Percentiles rank a stretch among this genome's conserved stretches.
phyloP scores from a whole-genome alignment of 2,113 vertebrate genomes.

The Caretta caretta region DNA sequence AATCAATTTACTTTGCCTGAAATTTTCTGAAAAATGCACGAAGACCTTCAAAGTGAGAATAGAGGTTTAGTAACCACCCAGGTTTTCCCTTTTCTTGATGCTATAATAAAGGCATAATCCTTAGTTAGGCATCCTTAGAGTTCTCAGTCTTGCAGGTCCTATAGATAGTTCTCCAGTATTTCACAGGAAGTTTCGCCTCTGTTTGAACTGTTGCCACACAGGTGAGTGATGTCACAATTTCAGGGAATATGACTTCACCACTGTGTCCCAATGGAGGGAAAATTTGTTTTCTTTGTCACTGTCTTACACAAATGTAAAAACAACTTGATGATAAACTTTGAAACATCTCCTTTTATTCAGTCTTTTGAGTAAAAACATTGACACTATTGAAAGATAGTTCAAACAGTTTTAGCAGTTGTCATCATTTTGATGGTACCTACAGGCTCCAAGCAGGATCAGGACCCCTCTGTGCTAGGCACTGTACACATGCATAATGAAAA shows the following conservation, averaged over 20 bases:
- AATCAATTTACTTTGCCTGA: background rate
- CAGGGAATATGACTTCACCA: background rate
- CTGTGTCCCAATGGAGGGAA: fast-evolving
- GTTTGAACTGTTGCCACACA: background rate
- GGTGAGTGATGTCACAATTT: background rate
- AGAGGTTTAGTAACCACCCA: background rate
- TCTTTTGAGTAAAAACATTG: background rate
- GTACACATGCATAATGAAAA: background rate
- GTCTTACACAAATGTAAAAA: background rate
- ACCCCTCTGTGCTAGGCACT: fast-evolving
- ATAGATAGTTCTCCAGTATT: background rate
- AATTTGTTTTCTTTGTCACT: background rate
- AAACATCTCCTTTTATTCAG: background rate
- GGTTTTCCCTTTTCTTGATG: background rate
- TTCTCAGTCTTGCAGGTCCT: background rate
- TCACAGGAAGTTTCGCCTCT: background rate
- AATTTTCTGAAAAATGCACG: background rate
- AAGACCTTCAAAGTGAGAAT: background rate
- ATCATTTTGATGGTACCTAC: background rate
- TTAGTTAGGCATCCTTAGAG: background rate
- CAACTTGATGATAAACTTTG: background rate
- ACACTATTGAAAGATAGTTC: background rate
- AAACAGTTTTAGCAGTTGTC: background rate
- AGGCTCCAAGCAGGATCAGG: background rate
- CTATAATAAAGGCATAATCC: background rate